Conservation (phyloP, 2,113 vertebrate genomes). For the Ictalurus furcatus region DNA sequence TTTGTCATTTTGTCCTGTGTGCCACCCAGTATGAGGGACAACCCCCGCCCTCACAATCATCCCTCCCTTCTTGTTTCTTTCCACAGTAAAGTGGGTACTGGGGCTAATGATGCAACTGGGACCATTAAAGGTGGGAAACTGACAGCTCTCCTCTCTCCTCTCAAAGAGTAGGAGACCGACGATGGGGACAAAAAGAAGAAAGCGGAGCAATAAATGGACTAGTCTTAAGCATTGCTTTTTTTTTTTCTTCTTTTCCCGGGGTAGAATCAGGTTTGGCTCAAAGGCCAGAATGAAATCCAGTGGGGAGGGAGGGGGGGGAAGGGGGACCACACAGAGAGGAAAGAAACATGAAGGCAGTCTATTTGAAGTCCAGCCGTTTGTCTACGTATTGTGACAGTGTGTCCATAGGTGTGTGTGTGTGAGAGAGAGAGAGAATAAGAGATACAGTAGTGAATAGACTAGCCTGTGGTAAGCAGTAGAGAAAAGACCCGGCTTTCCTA, state of each 20-base stretch:
- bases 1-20: constrained; percentile 53
- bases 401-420: constrained; percentile 8
- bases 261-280: constrained; percentile 52
- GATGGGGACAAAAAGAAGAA: constrained; percentile 38
- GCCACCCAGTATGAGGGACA: constrained; percentile 49
- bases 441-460: constrained; percentile 45
- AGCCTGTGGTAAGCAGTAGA: constrained; percentile 23
- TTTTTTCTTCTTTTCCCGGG: neutral
- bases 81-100: constrained; percentile 45
- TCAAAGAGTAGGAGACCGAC: constrained; percentile 44
- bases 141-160: constrained; percentile 50
- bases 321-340: constrained; percentile 47
- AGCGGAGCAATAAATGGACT: constrained; percentile 45
- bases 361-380: constrained; percentile 46
- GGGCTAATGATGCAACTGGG: constrained; percentile 54
- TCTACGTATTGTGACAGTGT: constrained; percentile 24
- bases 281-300: constrained; percentile 48
- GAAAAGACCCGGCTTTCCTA: constrained; percentile 27
- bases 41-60: constrained; percentile 21
- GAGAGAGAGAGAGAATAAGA: neutral
- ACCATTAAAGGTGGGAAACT: constrained; percentile 55
- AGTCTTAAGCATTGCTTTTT: constrained; percentile 38
- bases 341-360: constrained; percentile 40
- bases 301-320: constrained; percentile 17
- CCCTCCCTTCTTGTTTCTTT: constrained; percentile 49